Base-by-base conservation (phyloP, 1,140 invertebrate genomes). In the Drosophila carrolli region DNA sequence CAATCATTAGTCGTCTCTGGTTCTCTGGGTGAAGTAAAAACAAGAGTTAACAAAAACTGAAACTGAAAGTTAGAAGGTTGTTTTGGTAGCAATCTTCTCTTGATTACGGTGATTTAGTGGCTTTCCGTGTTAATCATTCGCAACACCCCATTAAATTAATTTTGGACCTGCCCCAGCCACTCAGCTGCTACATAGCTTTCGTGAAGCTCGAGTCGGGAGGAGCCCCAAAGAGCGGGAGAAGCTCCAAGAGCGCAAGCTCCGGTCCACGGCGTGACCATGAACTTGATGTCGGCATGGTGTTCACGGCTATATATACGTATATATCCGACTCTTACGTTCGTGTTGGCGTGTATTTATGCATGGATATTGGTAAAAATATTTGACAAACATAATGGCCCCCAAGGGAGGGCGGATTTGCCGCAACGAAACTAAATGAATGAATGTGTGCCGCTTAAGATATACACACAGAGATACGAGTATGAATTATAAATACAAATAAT, bases 1-100 rank as follows among this genome's bases (percentile, higher is more conserved):
- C 35, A 40, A 71, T 57, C 65, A 71, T 40, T 2, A 2, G 1
- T 4, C 4, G 27, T n/a, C 14, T 43, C 37, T 27, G 14, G 13
- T 23, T 47, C 35, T 32, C 32, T 38, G 23, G 23, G 13, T 38
- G 14, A 29, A 40, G 37, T 47, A 54, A 61, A 58, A 73, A 53
- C 65, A 67, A 70, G 19, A 53, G 11, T 43, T 23, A n/a, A 56
- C 38, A n/a, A 67, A 86, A 86, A 86, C 63, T 27, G 84, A 86
- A 89, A 86, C 63, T 32, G 84, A 86, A 89, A 86, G 83, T 88
- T 51, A 19, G 43, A 43, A 44, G 55, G 65, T 67, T 81, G 44
- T 50, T 63, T 71, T 65, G 14, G n/a, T 23, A n/a, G 48, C n/a
- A 13, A 48, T 13, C 29, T 50, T 53, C n/a, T 41, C 4, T 59